phyloP scores from a whole-genome alignment of 2,888 invertebrate species.

The Drosophila prostipennis region DNA sequence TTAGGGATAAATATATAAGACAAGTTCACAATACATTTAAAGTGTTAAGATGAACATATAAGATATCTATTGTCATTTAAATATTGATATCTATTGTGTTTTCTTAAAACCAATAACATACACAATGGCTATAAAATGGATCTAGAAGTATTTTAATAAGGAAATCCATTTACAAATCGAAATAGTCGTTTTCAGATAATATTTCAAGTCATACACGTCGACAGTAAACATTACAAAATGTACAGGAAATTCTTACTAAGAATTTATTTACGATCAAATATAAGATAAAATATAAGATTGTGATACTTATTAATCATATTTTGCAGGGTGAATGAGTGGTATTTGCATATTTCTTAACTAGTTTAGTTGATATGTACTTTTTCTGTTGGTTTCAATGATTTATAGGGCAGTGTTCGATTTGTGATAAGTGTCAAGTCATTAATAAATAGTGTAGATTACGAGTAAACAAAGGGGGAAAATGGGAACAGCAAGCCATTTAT shows the following conservation, averaged over 20 bases:
- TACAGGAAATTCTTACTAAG: neutral
- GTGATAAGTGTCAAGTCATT: slow-evolving; percentile 10
- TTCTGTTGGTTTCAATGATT: neutral
- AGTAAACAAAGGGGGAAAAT: slow-evolving; percentile 4
- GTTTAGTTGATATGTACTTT: neutral
- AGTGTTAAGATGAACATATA: neutral
- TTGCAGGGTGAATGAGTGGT: slow-evolving; percentile 1
- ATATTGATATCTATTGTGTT: neutral
- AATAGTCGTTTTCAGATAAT: neutral
- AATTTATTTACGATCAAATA: neutral
- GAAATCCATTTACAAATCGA: too few relatives aligned
- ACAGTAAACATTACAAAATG: too few relatives aligned
- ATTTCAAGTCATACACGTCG: too few relatives aligned
- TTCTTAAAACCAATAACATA: neutral
- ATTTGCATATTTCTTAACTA: slow-evolving; percentile 9
- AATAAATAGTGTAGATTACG: slow-evolving; percentile 25
- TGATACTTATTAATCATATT: neutral
- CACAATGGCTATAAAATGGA: neutral
- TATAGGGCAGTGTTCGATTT: slow-evolving; percentile 3
- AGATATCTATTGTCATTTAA: neutral
- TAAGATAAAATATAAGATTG: neutral
- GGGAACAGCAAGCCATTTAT: slow-evolving; percentile 20
- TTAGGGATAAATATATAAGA: too few relatives aligned
- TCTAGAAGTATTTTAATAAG: too few relatives aligned
- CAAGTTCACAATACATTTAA: too few relatives aligned